These are phyloP conservation scores for Cerastoderma edule DNA, from an alignment of 2,888 invertebrate genomes.

Conservation along the genomic window DNA sequence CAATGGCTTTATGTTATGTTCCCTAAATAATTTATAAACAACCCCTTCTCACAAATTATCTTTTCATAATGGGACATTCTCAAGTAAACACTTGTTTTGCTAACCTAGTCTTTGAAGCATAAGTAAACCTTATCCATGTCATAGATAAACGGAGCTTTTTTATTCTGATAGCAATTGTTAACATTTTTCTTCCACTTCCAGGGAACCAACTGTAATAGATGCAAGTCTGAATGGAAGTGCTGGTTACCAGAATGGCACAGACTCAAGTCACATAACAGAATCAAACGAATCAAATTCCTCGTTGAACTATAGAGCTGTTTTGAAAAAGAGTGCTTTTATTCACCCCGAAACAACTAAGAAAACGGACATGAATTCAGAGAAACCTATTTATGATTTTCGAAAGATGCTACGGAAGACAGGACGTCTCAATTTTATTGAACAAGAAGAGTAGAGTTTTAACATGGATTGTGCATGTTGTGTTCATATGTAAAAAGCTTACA, in stretches of 20 bases:
- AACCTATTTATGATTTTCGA: conserved; percentile 55
- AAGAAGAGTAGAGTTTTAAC: no score
- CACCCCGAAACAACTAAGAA: conserved; percentile 58
- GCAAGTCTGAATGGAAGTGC: conserved; percentile 29
- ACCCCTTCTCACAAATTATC: background rate
- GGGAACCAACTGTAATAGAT: conserved; percentile 53
- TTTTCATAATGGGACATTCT: background rate
- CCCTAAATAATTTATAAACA: background rate
- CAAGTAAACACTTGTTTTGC: background rate
- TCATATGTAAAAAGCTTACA: no score
- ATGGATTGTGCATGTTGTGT: no score
- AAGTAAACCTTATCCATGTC: background rate
- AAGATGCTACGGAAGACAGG: conserved; percentile 55
- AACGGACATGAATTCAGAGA: conserved; percentile 33
- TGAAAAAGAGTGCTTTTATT: conserved; percentile 61
- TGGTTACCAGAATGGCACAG: conserved; percentile 28
- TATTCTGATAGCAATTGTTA: background rate
- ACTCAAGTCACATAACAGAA: conserved; percentile 28
- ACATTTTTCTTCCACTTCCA: conserved; percentile 23
- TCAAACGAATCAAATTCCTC: conserved; percentile 28
- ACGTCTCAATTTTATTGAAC: conserved; percentile 45
- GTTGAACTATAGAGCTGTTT: conserved; percentile 61
- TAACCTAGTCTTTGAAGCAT: background rate
- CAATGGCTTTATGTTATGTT: no score
- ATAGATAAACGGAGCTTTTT: background rate